Conservation (phyloP, 23 tunicate species). For the Halocynthia roretzi region DNA sequence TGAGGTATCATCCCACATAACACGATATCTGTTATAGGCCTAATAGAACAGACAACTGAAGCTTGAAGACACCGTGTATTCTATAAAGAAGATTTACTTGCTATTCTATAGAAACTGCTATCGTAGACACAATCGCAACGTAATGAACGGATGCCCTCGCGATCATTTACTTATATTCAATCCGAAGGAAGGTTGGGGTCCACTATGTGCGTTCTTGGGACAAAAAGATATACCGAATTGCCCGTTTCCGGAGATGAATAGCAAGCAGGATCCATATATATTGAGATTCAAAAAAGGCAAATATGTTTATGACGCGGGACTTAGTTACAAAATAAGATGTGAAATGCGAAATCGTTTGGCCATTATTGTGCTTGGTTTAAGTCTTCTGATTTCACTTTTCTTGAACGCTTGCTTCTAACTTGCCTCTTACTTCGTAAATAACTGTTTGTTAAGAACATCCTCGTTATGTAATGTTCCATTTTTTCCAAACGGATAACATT, state of each 20-base stretch:
- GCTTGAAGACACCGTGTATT: not conserved
- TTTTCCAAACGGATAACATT: no score
- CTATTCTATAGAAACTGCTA: not conserved
- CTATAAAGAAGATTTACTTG: not conserved
- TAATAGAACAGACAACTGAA: no score
- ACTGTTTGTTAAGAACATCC: no score
- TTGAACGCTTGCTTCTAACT: no score
- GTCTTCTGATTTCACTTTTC: no score
- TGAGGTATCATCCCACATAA: not conserved
- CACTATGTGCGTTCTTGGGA: constrained; percentile 14
- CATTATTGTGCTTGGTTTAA: not conserved
- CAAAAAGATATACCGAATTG: not conserved
- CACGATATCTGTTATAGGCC: no score
- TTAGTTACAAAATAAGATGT: not conserved
- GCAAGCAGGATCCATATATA: not conserved
- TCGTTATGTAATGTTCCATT: no score
- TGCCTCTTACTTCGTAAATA: no score
- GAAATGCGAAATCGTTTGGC: not conserved
- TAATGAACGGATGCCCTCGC: constrained; percentile 2
- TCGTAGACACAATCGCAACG: constrained; percentile 6
- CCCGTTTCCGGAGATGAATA: constrained; percentile 9
- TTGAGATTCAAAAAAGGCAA: not conserved
- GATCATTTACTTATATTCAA: constrained; percentile 18
- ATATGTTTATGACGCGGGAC: not conserved
- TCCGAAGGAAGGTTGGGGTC: constrained; percentile 20